Evolutionary conservation across 2,888 invertebrate species (phyloP).

Genomic region (Ophion slaviceki): DNA sequence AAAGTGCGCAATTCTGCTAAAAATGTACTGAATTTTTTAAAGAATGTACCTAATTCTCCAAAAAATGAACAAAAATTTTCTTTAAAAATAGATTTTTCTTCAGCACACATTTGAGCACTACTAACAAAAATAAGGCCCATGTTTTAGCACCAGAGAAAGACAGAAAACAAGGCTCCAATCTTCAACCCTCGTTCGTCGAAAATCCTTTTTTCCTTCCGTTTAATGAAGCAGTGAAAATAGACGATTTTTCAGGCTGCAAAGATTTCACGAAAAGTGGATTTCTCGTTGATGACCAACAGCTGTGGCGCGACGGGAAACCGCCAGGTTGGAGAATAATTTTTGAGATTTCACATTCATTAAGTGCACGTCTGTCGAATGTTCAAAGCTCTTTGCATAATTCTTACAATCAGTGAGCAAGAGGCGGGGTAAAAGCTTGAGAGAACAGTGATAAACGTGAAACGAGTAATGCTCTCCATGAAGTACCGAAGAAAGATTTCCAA

Average conservation of each 20-base stretch:
- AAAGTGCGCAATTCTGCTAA: no score
- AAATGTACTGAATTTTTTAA: no score
- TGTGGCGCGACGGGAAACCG: not conserved
- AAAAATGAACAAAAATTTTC: no score
- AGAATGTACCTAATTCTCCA: no score
- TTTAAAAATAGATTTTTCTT: no score
- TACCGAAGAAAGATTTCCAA: not conserved
- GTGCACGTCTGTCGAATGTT: not conserved
- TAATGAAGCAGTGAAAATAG: not conserved
- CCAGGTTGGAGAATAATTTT: not conserved
- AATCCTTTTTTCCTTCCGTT: no score
- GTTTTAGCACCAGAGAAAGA: no score
- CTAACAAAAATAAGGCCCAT: no score
- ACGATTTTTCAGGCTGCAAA: not conserved
- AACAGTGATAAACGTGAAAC: not conserved
- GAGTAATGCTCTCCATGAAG: not conserved
- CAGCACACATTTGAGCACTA: no score
- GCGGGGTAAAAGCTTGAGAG: not conserved
- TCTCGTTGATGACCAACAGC: not conserved
- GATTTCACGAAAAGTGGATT: conserved; percentile 1
- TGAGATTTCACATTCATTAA: conserved; percentile 5
- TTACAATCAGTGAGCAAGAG: not conserved
- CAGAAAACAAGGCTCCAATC: no score
- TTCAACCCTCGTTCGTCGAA: no score
- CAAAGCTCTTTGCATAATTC: not conserved